Evolutionary conservation across 1,140 invertebrate genomes (phyloP).

Genomic region (Colletes gigas): DNA sequence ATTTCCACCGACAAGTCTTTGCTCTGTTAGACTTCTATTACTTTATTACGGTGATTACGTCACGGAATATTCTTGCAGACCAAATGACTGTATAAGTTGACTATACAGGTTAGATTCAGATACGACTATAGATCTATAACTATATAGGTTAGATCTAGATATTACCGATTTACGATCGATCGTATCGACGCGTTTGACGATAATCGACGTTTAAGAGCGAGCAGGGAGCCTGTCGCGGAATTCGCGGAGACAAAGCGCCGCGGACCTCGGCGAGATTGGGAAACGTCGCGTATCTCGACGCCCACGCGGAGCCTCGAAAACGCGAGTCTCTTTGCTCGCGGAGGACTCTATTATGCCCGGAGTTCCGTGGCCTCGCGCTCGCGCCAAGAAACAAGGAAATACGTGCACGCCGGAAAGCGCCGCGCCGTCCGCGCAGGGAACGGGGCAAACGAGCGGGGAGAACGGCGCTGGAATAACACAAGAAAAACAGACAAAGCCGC

Average conservation of each 20-base stretch:
- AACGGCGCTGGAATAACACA: constrained; percentile 10
- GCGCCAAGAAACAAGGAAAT: not conserved
- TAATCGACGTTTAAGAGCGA: no score
- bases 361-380: not conserved
- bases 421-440: not conserved
- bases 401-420: not conserved
- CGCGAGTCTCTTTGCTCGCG: constrained; percentile 25
- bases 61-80: no score
- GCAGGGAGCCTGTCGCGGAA: no score
- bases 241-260: constrained; percentile 8
- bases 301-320: constrained; percentile 42
- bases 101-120: no score
- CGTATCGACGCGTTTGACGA: no score
- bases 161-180: no score
- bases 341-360: constrained; percentile 22
- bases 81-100: no score
- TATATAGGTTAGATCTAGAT: no score
- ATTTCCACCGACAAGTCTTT: no score
- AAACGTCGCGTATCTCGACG: not conserved
- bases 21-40: no score
- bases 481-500: constrained; percentile 18
- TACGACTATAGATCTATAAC: no score
- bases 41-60: no score
- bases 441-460: not conserved
- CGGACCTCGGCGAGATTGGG: not conserved